phyloP scores from a whole-genome alignment of 2,113 vertebrate species.

The Sigmodon hispidus region DNA sequence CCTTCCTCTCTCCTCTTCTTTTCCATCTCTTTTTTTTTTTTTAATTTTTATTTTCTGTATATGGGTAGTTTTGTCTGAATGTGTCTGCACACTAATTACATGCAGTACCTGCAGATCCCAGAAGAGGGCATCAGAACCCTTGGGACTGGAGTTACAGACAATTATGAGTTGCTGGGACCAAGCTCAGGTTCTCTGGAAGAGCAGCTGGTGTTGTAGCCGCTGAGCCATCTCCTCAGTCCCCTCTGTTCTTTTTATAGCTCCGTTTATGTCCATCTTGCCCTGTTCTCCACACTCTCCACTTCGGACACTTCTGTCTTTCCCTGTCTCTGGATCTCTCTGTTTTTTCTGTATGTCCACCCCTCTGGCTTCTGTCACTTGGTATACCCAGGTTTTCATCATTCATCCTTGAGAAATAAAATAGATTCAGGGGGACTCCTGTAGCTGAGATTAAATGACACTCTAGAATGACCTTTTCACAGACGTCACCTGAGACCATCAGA shows the following conservation, averaged over 20 bases:
- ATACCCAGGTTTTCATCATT: not conserved
- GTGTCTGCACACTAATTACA: not conserved
- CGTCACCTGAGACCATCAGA: not conserved
- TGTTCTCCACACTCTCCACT: not conserved
- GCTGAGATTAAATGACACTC: too few relatives aligned
- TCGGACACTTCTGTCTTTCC: not conserved
- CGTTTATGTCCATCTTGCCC: not conserved
- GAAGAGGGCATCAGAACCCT: not conserved
- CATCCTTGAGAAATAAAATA: not conserved
- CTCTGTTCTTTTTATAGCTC: not conserved
- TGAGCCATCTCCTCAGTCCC: not conserved
- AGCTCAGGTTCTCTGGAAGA: not conserved
- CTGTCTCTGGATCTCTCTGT: conserved; percentile 12
- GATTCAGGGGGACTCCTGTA: not conserved
- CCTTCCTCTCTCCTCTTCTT: not conserved
- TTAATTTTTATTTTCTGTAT: not conserved
- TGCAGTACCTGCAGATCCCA: not conserved
- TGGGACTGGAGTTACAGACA: not conserved
- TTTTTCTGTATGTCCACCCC: not conserved
- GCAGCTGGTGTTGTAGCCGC: not conserved
- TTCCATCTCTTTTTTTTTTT: not conserved
- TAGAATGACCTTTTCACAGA: not conserved
- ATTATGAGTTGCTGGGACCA: not conserved
- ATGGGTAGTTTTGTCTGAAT: not conserved
- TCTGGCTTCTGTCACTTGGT: not conserved